These are phyloP conservation scores for Anthophora plumipes DNA, from an alignment of 2,888 invertebrate genomes.

Conservation along the genomic window DNA sequence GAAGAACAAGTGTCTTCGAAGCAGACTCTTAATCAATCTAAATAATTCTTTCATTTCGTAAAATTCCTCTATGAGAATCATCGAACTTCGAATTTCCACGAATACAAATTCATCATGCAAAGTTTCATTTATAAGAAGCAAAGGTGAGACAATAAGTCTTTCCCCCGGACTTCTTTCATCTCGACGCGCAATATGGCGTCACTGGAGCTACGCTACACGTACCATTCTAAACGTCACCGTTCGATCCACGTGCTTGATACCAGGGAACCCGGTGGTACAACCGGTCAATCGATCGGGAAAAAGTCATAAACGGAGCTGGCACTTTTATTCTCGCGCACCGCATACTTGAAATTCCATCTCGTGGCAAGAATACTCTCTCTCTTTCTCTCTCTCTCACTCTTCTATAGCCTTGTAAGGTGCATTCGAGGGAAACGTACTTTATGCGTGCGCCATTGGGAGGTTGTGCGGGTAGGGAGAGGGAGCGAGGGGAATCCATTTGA, in stretches of 20 bases:
- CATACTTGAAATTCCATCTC: slow-evolving; percentile 59
- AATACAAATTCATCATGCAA: not conserved
- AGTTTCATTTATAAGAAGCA: not conserved
- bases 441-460: slow-evolving; percentile 30
- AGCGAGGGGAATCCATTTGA: slow-evolving; percentile 55
- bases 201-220: not conserved
- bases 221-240: not conserved
- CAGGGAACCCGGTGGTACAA: not conserved
- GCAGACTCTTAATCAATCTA: not conserved
- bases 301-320: slow-evolving; percentile 46
- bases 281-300: slow-evolving; percentile 41
- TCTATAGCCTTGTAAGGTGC: slow-evolving; percentile 33
- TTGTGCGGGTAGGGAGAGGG: not conserved
- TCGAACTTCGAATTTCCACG: not conserved
- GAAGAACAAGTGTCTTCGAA: no score
- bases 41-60: no score
- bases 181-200: not conserved
- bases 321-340: slow-evolving; percentile 54
- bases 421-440: slow-evolving; percentile 52
- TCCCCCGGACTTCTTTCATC: not conserved
- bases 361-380: slow-evolving; percentile 18
- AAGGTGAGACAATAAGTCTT: not conserved
- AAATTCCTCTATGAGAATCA: no score
- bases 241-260: slow-evolving; percentile 11
- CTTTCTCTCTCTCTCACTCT: no score